Evolutionary conservation across 2,113 vertebrate species (phyloP), one percentile per base, ranked within the genome.

Genomic region (Polypterus senegalus): DNA sequence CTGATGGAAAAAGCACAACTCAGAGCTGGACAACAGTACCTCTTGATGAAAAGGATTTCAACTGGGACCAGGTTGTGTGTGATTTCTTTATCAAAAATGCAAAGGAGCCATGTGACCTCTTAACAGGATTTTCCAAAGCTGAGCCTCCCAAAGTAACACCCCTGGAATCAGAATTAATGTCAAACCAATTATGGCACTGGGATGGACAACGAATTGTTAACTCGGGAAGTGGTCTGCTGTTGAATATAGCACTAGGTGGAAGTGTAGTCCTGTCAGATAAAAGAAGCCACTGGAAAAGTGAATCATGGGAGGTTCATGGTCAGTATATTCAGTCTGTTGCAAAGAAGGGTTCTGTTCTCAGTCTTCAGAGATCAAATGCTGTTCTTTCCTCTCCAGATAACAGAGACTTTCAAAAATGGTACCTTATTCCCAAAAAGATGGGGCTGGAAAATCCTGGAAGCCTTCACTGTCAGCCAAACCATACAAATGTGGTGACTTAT

Each of bases 101-200:
- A 48, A 27, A 45, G 7, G 47, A 58, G 54, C 62, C 62, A 43
- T 63, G 62, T 46, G 56, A 63, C 9, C 56, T 63, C 9, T 49
- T 63, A 9, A 63, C 62, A 9, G 56, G n/a, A 2, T 58, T 52
- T 46, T 27, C 7, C 55, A 51, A 45, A 4, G 62, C 55, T 10
- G 44, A 58, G 7, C 55, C 55, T 4, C 9, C 58, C 55, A 63
- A 51, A 47, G 3, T 63, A 56, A 49, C 55, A 10, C 56, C 62
- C n/a, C 9, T 5, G 56, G 10, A 63, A 43, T 6, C 5, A 3
- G 43, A 58, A 27, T 43, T 57, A 9, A 27, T 27, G 27, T 27
- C 27, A 27, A 49, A 44, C 43, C 62, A 63, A 53, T 44, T 63
- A 47, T 63, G 61, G 61, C 49, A 63, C 61, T 63, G 61, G 54